Base-by-base conservation (phyloP, 2,888 invertebrate genomes). In the Acanthococcus lagerstroemiae region DNA sequence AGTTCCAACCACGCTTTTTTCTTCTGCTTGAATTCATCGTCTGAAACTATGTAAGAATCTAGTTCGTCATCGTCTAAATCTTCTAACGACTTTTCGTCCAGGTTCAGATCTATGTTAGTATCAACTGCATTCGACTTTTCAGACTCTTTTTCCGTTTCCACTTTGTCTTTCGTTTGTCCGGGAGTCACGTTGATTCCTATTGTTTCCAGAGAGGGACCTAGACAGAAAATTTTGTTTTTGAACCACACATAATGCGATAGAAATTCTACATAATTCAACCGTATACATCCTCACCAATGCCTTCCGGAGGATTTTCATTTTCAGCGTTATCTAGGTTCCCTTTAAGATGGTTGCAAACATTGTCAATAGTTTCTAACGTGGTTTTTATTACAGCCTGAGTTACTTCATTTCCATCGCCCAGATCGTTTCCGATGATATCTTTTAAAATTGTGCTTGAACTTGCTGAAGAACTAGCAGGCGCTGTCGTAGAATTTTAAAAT, bases 51-150 rank as follows among this genome's bases (percentile, higher is more conserved):
- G 72, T 95, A 88, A 15, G 85, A 84, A 73, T 90, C 88, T 55
- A 97, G 81, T 79, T 97, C 96, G 4, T 84, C 86, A 73, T 97
- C 97, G 73, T 96, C 92, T 56, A 93, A 82, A 45, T 83, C 85
- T 48, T 84, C 84, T 46, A 90, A 78, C 70, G 85, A 63, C 37
- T 63, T 50, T 80, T 17, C 91, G 76, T 72, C 76, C 77, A 68
- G n/a, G 63, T 15, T 37, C 37, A 37, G n/a, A 37, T n/a, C 37
- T 9, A 37, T 9, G n/a, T 37, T 15, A 26, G 17, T 70, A 6
- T 68, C 69, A 2, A 60, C 19, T 24, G 74, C 74, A 21, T 67
- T 45, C n/a, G 25, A 21, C 4, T 44, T 17, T 30, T 68, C 67
- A 22, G 24, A 26, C 2, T 68, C 70, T 24, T 52, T 67, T 54